Percentiles rank a stretch among this genome's conserved stretches.
phyloP scores from a whole-genome alignment of 1,140 invertebrate genomes.

The Dreissena rostriformis region DNA sequence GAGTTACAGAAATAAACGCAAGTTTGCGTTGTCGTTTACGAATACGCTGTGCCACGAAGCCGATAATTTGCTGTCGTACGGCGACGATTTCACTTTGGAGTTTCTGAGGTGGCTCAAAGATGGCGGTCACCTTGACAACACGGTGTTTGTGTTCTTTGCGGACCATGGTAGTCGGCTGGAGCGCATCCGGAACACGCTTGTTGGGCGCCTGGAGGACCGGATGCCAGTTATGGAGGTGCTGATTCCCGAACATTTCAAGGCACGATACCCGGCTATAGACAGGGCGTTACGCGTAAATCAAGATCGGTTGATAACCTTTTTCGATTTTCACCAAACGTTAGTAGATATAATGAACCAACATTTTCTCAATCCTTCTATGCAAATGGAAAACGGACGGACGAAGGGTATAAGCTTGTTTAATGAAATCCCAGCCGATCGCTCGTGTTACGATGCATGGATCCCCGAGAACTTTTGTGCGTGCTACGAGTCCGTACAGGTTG shows the following conservation, averaged over 20 bases:
- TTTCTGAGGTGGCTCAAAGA: slow-evolving; percentile 25
- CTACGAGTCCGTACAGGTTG: not conserved
- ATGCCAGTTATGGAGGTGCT: slow-evolving; percentile 21
- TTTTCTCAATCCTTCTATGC: not conserved
- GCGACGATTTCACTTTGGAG: not conserved
- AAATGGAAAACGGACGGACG: not conserved
- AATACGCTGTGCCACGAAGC: not conserved
- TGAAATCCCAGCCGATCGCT: not conserved
- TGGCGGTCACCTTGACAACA: slow-evolving; percentile 4
- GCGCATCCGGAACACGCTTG: slow-evolving; percentile 7
- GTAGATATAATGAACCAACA: not conserved
- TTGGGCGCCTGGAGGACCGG: slow-evolving; percentile 7
- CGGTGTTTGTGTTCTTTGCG: slow-evolving; percentile 5
- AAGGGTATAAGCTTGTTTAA: slow-evolving; percentile 18
- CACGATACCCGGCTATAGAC: not conserved
- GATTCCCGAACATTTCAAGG: not conserved
- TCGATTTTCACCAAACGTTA: slow-evolving; percentile 10
- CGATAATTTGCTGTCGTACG: slow-evolving; percentile 1
- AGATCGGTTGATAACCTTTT: not conserved
- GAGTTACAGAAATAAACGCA: slow-evolving; percentile 12
- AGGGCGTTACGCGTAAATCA: not conserved
- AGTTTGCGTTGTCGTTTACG: not conserved
- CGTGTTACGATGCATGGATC: slow-evolving; percentile 3
- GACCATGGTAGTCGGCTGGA: slow-evolving; percentile 12
- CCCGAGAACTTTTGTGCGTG: slow-evolving; percentile 23